A percentile compares a stretch with the other conserved stretches of the same genome.
These are phyloP conservation scores for Cyanoramphus novaezelandiae DNA, from an alignment of 2,113 vertebrate genomes.

Conservation along the genomic window DNA sequence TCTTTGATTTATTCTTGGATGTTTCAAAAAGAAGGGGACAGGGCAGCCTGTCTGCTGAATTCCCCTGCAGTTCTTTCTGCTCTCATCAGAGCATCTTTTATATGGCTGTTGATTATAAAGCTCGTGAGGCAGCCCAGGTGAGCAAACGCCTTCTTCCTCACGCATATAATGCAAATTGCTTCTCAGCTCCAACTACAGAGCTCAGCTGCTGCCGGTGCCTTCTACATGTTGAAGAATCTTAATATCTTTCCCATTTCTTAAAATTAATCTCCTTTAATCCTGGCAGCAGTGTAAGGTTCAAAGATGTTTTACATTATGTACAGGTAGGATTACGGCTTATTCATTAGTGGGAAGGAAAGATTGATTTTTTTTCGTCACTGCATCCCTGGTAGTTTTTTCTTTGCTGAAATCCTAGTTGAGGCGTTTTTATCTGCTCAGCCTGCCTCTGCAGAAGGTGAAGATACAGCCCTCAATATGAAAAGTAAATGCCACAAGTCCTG, in stretches of 20 bases:
- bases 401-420: conserved; percentile 12
- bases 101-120: conserved; percentile 11
- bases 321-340: conserved; percentile 63
- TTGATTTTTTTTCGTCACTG: not conserved
- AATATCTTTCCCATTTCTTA: conserved; percentile 31
- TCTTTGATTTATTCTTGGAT: conserved; percentile 42
- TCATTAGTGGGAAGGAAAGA: conserved; percentile 27
- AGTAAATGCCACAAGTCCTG: conserved; percentile 32
- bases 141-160: not conserved
- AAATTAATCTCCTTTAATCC: conserved; percentile 70
- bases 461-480: conserved; percentile 32
- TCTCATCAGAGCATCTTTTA: not conserved
- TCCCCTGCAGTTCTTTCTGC: not conserved
- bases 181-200: conserved; percentile 9
- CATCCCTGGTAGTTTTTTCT: conserved; percentile 37
- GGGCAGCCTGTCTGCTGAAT: not conserved
- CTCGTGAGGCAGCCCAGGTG: not conserved
- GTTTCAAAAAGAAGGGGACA: conserved; percentile 27
- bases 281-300: conserved; percentile 47
- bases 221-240: conserved; percentile 37
- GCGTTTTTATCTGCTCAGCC: not conserved
- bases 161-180: conserved; percentile 20
- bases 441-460: conserved; percentile 23
- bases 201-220: conserved; percentile 13
- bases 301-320: conserved; percentile 68